These are phyloP conservation scores for Noctua janthe DNA, from an alignment of 2,888 invertebrate genomes.

Conservation along the genomic window DNA sequence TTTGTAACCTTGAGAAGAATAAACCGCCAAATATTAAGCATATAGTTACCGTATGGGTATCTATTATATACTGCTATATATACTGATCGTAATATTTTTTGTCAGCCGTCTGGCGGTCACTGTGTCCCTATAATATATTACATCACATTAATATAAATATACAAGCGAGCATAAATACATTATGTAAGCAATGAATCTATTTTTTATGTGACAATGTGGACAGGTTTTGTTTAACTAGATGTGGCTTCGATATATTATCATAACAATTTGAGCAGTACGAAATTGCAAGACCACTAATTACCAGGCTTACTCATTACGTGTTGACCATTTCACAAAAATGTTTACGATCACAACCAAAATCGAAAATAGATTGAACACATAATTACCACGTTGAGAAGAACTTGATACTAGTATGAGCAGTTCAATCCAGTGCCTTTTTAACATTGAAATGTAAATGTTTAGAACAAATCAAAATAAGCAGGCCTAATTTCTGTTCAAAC, in stretches of 20 bases:
- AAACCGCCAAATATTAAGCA: conserved; percentile 33
- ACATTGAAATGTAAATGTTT: not conserved
- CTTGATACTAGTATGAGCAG: not conserved
- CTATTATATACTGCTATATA: conserved; percentile 9
- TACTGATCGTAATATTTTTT: conserved; percentile 59
- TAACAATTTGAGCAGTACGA: not conserved
- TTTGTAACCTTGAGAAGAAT: conserved; percentile 30
- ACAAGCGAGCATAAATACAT: conserved; percentile 57
- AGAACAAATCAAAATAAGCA: not conserved
- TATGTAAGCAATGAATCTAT: conserved; percentile 63
- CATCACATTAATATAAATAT: conserved; percentile 65
- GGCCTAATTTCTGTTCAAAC: not conserved
- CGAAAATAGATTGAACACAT: not conserved
- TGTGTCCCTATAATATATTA: conserved; percentile 63
- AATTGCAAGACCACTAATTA: not conserved
- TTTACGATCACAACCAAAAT: not conserved
- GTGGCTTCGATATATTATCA: not conserved
- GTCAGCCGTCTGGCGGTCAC: conserved; percentile 60
- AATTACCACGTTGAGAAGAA: too few relatives aligned
- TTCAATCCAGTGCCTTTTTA: not conserved
- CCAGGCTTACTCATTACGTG: not conserved
- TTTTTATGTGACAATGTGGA: conserved; percentile 66
- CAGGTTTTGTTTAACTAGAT: conserved; percentile 51
- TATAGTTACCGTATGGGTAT: conserved; percentile 11
- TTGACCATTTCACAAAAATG: not conserved